Conservation (phyloP, 2,888 invertebrate species). For the Drosophila monieri region DNA sequence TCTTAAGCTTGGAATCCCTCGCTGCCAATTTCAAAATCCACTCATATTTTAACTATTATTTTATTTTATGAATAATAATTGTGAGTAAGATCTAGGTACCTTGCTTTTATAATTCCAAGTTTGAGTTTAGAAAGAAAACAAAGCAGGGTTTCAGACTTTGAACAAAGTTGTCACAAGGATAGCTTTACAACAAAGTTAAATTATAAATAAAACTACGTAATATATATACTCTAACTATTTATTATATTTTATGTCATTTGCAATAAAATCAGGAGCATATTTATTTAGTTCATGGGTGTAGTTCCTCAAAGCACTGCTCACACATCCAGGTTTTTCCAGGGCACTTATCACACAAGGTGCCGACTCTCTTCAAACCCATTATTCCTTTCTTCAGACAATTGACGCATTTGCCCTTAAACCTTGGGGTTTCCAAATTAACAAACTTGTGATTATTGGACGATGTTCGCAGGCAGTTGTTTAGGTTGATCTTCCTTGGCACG, state of each 20-base stretch:
- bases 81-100: no score
- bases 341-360: conserved; percentile 82
- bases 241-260: background rate
- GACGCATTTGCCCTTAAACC: conserved; percentile 82
- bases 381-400: conserved; percentile 77
- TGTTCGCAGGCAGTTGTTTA: conserved; percentile 61
- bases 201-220: no score
- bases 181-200: no score
- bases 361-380: conserved; percentile 69
- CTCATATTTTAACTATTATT: background rate
- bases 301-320: conserved; percentile 74
- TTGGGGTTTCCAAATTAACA: conserved; percentile 76
- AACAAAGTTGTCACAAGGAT: no score
- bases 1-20: background rate
- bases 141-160: no score
- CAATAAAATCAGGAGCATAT: background rate
- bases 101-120: no score
- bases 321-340: conserved; percentile 83
- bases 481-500: background rate
- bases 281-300: conserved; percentile 34
- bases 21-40: no score
- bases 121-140: no score
- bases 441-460: conserved; percentile 78
- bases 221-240: no score
- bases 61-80: no score